These are phyloP conservation scores for Drosophila vallismaia DNA, from an alignment of 2,888 invertebrate genomes.

Conservation along the genomic window DNA sequence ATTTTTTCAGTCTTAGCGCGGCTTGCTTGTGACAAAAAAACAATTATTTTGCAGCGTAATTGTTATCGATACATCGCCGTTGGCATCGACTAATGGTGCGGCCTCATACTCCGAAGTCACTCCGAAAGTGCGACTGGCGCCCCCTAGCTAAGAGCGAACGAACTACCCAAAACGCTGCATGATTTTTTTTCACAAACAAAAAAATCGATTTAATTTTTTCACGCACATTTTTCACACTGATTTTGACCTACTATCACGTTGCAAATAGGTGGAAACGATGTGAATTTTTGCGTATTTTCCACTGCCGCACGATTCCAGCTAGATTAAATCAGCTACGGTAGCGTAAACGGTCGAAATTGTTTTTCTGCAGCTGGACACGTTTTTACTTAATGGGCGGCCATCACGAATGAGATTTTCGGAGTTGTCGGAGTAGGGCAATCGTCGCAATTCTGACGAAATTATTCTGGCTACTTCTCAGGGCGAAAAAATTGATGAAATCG, in stretches of 20 bases:
- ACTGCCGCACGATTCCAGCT: constrained; percentile 72
- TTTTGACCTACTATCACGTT: constrained; percentile 50
- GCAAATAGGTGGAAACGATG: constrained; percentile 70
- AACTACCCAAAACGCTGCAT: constrained; percentile 52
- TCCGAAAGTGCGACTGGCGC: constrained; percentile 57
- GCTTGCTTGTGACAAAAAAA: constrained; percentile 5
- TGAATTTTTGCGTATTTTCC: constrained; percentile 69
- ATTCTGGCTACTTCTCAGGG: constrained; percentile 63
- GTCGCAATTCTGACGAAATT: constrained; percentile 63
- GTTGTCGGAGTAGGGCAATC: constrained; percentile 68
- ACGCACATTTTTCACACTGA: constrained; percentile 80
- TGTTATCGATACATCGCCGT: constrained; percentile 53
- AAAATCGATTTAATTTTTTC: constrained; percentile 83
- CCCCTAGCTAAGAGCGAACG: constrained; percentile 50
- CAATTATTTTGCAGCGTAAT: constrained; percentile 17
- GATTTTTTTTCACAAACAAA: constrained; percentile 78
- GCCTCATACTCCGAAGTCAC: constrained; percentile 61
- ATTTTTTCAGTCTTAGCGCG: not conserved
- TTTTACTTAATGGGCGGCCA: constrained; percentile 83
- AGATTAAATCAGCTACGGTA: constrained; percentile 78
- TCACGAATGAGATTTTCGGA: constrained; percentile 65
- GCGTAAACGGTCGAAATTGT: constrained; percentile 81
- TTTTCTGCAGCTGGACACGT: constrained; percentile 84
- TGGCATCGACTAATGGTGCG: constrained; percentile 12
- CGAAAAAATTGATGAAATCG: constrained; percentile 57